A percentile compares a stretch with the other conserved stretches of the same genome.
phyloP scores from a whole-genome alignment of 2,888 invertebrate genomes.

The Melanchra persicariae region DNA sequence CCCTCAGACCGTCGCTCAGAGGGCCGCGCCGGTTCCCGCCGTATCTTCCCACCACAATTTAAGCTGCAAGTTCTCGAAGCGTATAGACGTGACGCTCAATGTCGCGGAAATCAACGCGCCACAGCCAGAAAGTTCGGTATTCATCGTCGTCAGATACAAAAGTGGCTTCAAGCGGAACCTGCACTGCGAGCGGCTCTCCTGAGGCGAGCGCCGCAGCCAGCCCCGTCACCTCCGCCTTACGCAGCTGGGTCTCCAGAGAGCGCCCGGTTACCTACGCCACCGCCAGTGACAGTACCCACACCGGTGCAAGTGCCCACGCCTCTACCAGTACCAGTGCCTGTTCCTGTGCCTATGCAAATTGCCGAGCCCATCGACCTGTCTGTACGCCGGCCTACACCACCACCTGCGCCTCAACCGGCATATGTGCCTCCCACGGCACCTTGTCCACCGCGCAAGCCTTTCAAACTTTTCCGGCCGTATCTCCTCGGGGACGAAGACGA shows the following conservation, averaged over 20 bases:
- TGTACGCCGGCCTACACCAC: constrained; percentile 81
- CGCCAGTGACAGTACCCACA: constrained; percentile 73
- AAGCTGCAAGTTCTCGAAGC: constrained; percentile 97
- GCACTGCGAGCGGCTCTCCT: constrained; percentile 94
- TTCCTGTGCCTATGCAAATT: constrained; percentile 75
- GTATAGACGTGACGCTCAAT: constrained; percentile 96
- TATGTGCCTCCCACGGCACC: constrained; percentile 74
- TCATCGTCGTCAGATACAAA: constrained; percentile 97
- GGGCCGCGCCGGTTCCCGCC: constrained; percentile 94
- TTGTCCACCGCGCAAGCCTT: constrained; percentile 90
- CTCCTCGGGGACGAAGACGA: constrained; percentile 92
- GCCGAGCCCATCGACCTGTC: constrained; percentile 84
- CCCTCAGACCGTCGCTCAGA: constrained; percentile 88
- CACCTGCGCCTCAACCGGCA: constrained; percentile 79
- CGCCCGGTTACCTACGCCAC: constrained; percentile 86
- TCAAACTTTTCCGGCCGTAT: constrained; percentile 95
- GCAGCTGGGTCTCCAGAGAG: constrained; percentile 86
- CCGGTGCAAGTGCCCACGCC: constrained; percentile 71
- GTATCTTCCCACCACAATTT: constrained; percentile 97
- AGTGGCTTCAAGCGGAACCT: constrained; percentile 97
- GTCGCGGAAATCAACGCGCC: constrained; percentile 97
- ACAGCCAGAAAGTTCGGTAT: constrained; percentile 97
- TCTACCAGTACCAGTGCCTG: constrained; percentile 72
- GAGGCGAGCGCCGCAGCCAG: constrained; percentile 87
- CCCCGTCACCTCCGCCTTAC: constrained; percentile 87